phyloP scores from a whole-genome alignment of 2,797 vertebrate genomes.

The Trematomus bernacchii region DNA sequence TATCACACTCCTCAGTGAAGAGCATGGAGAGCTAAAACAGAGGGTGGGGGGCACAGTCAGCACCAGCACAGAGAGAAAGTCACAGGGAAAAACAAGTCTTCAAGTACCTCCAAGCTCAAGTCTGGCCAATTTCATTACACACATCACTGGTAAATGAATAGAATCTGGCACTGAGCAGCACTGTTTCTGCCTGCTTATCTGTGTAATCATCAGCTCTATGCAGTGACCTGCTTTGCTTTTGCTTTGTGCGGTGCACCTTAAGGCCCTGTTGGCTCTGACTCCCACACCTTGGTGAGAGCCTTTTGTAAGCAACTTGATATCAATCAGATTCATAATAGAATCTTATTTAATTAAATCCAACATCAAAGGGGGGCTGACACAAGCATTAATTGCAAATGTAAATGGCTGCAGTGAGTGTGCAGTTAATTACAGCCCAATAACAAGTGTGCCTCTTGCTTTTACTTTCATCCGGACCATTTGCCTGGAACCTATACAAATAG shows the following conservation, averaged over 20 bases:
- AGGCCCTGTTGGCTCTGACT: conserved; percentile 28
- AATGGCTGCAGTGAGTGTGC: conserved; percentile 58
- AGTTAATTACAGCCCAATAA: conserved; percentile 69
- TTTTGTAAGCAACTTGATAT: conserved; percentile 63
- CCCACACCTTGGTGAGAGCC: conserved; percentile 3
- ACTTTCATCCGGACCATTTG: conserved; percentile 71
- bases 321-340: conserved; percentile 59
- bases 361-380: conserved; percentile 70
- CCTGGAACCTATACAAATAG: conserved; percentile 65
- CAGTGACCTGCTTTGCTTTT: conserved; percentile 29
- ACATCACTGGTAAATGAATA: neutral
- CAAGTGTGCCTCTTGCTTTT: conserved; percentile 40
- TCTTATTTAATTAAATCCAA: conserved; percentile 73
- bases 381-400: conserved; percentile 72
- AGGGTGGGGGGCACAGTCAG: conserved; percentile 20
- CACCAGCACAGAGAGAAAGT: neutral
- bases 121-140: neutral
- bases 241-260: conserved; percentile 34
- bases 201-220: conserved; percentile 12
- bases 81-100: neutral
- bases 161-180: neutral
- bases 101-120: neutral
- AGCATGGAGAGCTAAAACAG: conserved; percentile 94
- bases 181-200: conserved; percentile 14
- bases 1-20: conserved; percentile 98